Conservation (phyloP, 2,888 invertebrate genomes). For the Alcis repandata region DNA sequence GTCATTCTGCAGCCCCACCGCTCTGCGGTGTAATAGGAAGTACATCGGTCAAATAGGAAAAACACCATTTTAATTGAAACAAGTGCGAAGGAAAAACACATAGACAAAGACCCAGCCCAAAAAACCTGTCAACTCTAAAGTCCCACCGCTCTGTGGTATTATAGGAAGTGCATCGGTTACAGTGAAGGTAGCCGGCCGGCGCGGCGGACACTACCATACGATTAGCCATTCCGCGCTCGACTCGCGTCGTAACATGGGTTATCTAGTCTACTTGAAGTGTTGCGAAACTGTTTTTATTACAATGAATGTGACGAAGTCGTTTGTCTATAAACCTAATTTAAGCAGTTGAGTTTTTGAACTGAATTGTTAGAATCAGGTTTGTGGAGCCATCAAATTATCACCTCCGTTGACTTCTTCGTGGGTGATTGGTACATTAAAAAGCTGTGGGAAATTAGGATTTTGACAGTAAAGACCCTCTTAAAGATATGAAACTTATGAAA, state of each 20-base stretch:
- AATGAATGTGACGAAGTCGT: background rate
- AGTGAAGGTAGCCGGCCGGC: conserved; percentile 37
- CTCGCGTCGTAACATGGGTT: background rate
- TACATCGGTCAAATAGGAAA: too few species aligned
- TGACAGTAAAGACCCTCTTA: too few species aligned
- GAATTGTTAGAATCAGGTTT: too few species aligned
- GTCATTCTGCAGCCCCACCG: too few species aligned
- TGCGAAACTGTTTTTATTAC: background rate
- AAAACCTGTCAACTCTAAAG: conserved; percentile 20
- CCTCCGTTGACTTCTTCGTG: too few species aligned
- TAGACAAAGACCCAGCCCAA: background rate
- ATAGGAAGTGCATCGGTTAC: conserved; percentile 56
- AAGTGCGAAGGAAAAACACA: background rate
- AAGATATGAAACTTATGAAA: too few species aligned
- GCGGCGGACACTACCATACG: conserved; percentile 45
- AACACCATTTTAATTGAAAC: too few species aligned
- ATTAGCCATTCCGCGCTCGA: conserved; percentile 41
- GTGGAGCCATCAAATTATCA: too few species aligned
- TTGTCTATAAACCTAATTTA: background rate
- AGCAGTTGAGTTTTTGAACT: too few species aligned
- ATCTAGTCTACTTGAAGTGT: conserved; percentile 8
- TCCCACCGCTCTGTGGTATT: conserved; percentile 7
- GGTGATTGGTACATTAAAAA: too few species aligned
- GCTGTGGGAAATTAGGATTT: too few species aligned
- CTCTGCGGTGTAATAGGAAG: too few species aligned